Conservation (phyloP, 2,797 vertebrate genomes). For the Pangasius larnaudii region DNA sequence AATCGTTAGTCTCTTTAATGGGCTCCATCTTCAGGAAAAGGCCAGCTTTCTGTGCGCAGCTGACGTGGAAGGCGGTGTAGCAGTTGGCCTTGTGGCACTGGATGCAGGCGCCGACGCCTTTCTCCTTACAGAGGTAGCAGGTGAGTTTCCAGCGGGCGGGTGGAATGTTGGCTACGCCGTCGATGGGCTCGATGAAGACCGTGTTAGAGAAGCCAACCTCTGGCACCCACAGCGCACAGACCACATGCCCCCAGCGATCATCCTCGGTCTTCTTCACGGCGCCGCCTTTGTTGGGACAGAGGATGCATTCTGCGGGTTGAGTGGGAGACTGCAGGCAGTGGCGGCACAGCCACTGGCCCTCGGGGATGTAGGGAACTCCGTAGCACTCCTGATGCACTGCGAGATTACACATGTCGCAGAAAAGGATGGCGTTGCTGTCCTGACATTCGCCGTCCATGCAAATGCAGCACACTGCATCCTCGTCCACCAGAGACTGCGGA, state of each 20-base stretch:
- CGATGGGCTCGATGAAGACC: conserved; percentile 96
- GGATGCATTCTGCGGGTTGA: conserved; percentile 87
- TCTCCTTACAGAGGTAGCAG: conserved; percentile 98
- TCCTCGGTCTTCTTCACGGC: conserved; percentile 97
- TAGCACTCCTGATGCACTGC: conserved; percentile 99
- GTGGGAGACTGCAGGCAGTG: conserved; percentile 91
- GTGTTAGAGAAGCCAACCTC: conserved; percentile 98
- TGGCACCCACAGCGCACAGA: conserved; percentile 96
- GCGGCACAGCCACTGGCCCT: conserved; percentile 97
- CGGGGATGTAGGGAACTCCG: conserved; percentile 95
- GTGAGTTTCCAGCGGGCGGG: conserved; percentile 97
- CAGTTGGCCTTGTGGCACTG: conserved; percentile 99
- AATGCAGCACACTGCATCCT: conserved; percentile 95
- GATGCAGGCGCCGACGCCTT: conserved; percentile 94
- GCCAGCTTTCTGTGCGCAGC: conserved; percentile 92
- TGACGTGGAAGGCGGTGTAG: conserved; percentile 97
- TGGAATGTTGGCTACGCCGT: conserved; percentile 92
- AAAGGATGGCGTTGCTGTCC: conserved; percentile 95
- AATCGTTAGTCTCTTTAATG: conserved; percentile 85
- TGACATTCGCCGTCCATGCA: conserved; percentile 95
- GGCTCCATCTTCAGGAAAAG: conserved; percentile 99
- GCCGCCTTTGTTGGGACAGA: conserved; percentile 95
- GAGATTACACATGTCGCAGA: conserved; percentile 94
- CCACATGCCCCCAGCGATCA: conserved; percentile 95
- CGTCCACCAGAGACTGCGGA: conserved; percentile 87